A percentile compares a stretch with the other conserved stretches of the same genome.
Conservation (phyloP, 2,888 invertebrate species). For the Craniophora ligustri region DNA sequence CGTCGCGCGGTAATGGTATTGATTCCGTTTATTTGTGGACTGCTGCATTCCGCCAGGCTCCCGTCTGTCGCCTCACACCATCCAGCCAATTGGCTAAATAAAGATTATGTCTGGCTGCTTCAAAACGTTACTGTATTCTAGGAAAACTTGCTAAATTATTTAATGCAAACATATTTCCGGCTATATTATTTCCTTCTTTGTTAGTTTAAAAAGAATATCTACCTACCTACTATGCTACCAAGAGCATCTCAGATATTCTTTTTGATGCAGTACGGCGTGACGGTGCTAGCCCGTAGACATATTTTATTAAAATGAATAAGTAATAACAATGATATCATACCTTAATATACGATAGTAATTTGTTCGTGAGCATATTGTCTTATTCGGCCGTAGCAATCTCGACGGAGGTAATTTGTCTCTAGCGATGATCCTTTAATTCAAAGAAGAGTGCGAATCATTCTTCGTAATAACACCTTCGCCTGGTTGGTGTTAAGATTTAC, state of each 20-base stretch:
- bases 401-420: slow-evolving; percentile 60
- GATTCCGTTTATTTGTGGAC: slow-evolving; percentile 80
- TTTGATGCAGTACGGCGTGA: too few species aligned
- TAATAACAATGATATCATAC: slow-evolving; percentile 34
- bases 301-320: slow-evolving; percentile 36
- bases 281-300: slow-evolving; percentile 10
- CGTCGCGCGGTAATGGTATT: slow-evolving; percentile 66
- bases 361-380: slow-evolving; percentile 49
- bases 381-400: slow-evolving; percentile 47
- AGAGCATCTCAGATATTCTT: too few species aligned
- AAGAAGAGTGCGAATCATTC: slow-evolving; percentile 77
- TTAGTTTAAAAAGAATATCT: slow-evolving; percentile 16
- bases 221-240: too few species aligned
- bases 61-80: slow-evolving; percentile 55
- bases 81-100: slow-evolving; percentile 55
- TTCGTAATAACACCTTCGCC: slow-evolving; percentile 79
- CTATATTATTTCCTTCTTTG: slow-evolving; percentile 17
- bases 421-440: slow-evolving; percentile 65
- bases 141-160: slow-evolving; percentile 31
- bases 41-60: slow-evolving; percentile 61
- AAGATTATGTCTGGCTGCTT: slow-evolving; percentile 47
- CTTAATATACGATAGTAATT: slow-evolving; percentile 37
- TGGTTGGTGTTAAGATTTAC: slow-evolving; percentile 84
- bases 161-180: slow-evolving; percentile 15
- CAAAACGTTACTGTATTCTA: slow-evolving; percentile 14